Percentiles rank a stretch among this genome's conserved stretches.
Evolutionary conservation across 1,140 invertebrate genomes (phyloP).

Genomic region (Diabrotica undecimpunctata): DNA sequence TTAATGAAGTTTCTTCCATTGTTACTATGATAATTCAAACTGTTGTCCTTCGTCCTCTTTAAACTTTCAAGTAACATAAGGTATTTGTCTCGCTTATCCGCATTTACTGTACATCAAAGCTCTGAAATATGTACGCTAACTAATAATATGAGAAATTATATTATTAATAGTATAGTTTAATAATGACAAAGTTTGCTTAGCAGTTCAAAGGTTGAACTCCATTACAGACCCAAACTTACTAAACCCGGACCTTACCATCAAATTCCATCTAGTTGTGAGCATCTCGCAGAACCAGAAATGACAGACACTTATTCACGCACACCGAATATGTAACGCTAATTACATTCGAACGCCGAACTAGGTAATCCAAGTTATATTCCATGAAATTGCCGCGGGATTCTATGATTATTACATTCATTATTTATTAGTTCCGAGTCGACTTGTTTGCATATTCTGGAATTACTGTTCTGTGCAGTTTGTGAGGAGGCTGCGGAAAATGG

Average conservation of each 20-base stretch:
- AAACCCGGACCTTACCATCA: neutral
- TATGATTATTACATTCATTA: conserved; percentile 32
- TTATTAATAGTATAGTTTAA: no score
- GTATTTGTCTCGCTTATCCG: no score
- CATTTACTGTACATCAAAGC: no score
- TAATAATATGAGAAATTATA: no score
- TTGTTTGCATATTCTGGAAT: conserved; percentile 22
- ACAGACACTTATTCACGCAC: conserved; percentile 29
- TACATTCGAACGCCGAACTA: conserved; percentile 22
- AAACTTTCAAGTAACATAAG: no score
- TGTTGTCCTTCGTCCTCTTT: no score
- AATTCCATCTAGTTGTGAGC: neutral
- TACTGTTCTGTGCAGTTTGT: neutral
- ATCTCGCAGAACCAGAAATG: conserved; percentile 18
- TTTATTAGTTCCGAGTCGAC: conserved; percentile 20
- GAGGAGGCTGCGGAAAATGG: neutral
- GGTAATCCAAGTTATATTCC: conserved; percentile 29
- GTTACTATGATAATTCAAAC: no score
- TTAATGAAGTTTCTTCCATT: no score
- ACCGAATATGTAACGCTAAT: conserved; percentile 29
- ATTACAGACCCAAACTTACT: no score
- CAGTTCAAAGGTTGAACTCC: no score
- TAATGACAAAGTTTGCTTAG: no score
- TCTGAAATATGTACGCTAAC: no score
- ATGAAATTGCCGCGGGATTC: conserved; percentile 25